Evolutionary conservation across 2,113 vertebrate genomes (phyloP).

Genomic region (Herpetotheres cachinnans): DNA sequence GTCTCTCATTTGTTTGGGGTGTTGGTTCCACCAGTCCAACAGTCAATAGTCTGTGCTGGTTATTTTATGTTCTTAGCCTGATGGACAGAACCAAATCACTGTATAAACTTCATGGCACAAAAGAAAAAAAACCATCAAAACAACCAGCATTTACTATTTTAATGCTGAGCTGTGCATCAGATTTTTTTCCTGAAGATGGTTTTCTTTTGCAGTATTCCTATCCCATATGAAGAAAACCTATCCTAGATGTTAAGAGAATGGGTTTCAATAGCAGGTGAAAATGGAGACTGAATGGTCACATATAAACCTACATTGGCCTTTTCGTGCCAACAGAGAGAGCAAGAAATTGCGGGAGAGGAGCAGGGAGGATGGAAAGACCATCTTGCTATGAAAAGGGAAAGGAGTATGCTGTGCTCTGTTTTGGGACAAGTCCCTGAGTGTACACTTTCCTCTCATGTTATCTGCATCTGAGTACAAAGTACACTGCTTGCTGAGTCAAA

Average conservation of each 20-base stretch:
- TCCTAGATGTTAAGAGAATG: neutral
- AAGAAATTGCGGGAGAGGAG: neutral
- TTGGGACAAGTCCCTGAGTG: neutral
- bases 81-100: neutral
- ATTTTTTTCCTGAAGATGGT: neutral
- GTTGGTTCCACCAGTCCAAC: neutral
- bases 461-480: neutral
- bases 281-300: neutral
- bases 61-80: neutral
- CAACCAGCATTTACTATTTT: neutral
- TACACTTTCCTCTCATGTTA: neutral
- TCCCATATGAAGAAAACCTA: neutral
- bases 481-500: neutral
- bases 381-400: neutral
- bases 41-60: neutral
- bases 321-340: rapidly evolving
- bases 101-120: neutral
- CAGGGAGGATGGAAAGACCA: neutral
- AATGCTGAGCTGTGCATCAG: neutral
- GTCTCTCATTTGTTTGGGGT: neutral
- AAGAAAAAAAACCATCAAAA: neutral
- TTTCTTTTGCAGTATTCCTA: neutral
- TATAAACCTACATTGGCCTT: neutral
- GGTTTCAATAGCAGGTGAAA: neutral
- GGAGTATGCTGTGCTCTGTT: neutral